Evolutionary conservation across 2,797 vertebrate species (phyloP), one percentile per base, ranked within the genome.

Genomic region (Eremophila alpestris): DNA sequence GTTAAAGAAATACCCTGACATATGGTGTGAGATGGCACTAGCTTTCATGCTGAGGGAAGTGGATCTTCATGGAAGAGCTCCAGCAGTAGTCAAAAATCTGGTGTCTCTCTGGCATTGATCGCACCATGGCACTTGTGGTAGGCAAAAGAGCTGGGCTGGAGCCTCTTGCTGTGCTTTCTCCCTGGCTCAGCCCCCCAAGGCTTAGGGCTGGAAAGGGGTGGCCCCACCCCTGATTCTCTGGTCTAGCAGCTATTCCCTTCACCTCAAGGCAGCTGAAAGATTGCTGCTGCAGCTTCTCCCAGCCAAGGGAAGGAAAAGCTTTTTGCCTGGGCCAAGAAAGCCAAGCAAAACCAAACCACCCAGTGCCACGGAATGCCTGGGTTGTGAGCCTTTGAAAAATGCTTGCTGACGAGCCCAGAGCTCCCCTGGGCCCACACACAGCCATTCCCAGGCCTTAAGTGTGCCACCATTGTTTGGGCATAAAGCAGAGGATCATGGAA

Each of bases 291-390:
- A 73, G 19, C 34, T 83, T 55, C 16, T 55, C 15, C 41, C 30
- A 38, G 30, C 4, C 34, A 55, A 41, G 5, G 12, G 24, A 64
- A 30, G 10, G 20, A 55, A 48, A 64, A 29, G 7, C 7, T n/a
- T 73, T 46, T 16, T 63, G 29, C 34, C 4, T n/a, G 30, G 49
- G 41, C 24, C 49, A 48, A 16, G 23, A 55, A 54, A 71, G 40
- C 23, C 10, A n/a, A 52, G 16, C 3, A 46, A 70, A 63, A 29
- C 29, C 0, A 0, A 63, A 55, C 16, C 4, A 22, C 23, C 2
- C 7, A 11, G 41, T 15, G 5, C 19, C 16, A 20, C 0, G 0
- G 30, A 11, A 34, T 0, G 0, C 8, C 8, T 20, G 29, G 34
- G 41, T 19, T 0, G 0, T 29, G 16, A 48, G 29, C 9, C 26